Percentiles rank a stretch among this genome's conserved stretches.
Evolutionary conservation across 2,797 vertebrate genomes (phyloP).

Genomic region (Aselliscus stoliczkanus): DNA sequence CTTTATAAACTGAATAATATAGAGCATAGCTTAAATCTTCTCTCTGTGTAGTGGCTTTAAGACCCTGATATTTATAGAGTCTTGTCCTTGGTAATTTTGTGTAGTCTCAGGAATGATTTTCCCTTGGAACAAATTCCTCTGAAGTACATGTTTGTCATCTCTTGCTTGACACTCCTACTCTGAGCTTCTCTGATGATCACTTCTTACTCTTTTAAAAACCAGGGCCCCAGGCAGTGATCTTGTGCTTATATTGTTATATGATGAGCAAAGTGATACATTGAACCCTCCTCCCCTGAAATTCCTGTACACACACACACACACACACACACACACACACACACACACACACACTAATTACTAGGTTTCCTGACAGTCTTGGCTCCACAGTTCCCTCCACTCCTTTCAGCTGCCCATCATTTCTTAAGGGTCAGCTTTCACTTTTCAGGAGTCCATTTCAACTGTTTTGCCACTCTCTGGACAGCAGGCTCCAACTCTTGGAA

Average conservation of each 20-base stretch:
- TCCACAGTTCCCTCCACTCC: background rate
- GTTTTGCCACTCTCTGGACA: background rate
- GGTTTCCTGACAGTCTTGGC: background rate
- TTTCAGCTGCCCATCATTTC: background rate
- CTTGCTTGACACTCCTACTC: background rate
- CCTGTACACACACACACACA: accelerated
- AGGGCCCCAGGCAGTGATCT: background rate
- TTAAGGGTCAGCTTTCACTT: background rate
- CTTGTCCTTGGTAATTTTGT: background rate
- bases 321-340: background rate
- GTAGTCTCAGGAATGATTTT: background rate
- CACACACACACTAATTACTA: background rate
- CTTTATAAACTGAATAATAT: background rate
- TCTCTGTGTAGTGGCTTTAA: background rate
- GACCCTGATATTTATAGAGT: background rate
- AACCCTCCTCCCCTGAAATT: background rate
- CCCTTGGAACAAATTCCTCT: background rate
- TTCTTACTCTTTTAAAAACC: background rate
- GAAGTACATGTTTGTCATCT: background rate
- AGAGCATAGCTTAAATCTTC: background rate
- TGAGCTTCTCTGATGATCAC: background rate
- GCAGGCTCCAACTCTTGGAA: background rate
- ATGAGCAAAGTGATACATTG: background rate
- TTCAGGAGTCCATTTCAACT: background rate
- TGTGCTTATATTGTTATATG: background rate